Evolutionary conservation across 2,888 invertebrate genomes (phyloP).

Genomic region (Microctonus brassicae): DNA sequence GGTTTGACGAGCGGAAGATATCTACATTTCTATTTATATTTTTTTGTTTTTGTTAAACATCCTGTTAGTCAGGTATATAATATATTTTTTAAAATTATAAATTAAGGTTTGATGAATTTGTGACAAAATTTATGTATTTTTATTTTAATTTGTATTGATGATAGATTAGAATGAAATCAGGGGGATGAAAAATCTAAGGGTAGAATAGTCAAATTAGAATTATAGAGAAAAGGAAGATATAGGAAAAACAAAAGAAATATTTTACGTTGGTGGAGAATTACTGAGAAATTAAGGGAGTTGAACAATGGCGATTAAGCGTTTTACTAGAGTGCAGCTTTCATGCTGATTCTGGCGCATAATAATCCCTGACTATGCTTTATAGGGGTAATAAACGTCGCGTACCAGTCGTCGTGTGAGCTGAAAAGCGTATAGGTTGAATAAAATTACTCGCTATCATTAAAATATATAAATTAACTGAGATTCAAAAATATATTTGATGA

Average conservation of each 20-base stretch:
- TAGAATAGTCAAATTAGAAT: background rate
- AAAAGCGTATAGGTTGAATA: constrained; percentile 1
- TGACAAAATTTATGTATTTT: background rate
- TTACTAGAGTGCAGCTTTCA: constrained; percentile 38
- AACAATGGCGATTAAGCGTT: constrained; percentile 44
- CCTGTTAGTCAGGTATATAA: background rate
- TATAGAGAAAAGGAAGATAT: background rate
- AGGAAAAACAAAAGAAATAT: constrained; percentile 5
- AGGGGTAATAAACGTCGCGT: constrained; percentile 56
- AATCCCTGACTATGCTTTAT: constrained; percentile 48
- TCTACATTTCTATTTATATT: background rate
- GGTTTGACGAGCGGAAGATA: background rate
- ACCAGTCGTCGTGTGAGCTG: constrained; percentile 11
- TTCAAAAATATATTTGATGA: background rate
- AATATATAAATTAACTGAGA: background rate
- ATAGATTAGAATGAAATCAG: background rate
- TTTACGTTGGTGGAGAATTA: background rate
- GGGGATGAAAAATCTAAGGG: background rate
- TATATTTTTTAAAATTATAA: too few relatives aligned
- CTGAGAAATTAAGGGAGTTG: constrained; percentile 33
- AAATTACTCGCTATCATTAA: background rate
- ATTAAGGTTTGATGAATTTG: too few relatives aligned
- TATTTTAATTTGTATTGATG: background rate
- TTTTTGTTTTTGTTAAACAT: background rate
- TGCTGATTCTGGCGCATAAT: constrained; percentile 30